Percentiles rank a stretch among this genome's conserved stretches.
phyloP scores from a whole-genome alignment of 2,113 vertebrate species.

The Festucalex cinctus region DNA sequence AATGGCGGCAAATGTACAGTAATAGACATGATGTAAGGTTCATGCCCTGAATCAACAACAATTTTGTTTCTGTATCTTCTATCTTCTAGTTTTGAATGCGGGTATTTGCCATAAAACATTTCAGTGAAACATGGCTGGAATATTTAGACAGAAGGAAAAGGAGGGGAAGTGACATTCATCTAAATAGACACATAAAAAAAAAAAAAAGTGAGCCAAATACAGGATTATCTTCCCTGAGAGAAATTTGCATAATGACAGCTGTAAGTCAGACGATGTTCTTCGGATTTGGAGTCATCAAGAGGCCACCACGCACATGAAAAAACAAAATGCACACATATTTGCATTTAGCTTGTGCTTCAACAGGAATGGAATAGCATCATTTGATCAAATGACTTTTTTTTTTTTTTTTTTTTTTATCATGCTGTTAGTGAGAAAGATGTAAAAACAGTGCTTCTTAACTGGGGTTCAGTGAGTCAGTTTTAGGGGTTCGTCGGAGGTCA shows the following conservation, averaged over 20 bases:
- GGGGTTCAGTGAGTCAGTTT: no score
- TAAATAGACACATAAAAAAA: background rate
- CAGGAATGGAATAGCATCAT: background rate
- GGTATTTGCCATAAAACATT: background rate
- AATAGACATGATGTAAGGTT: background rate
- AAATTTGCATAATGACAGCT: constrained; percentile 13
- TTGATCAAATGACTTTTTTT: no score
- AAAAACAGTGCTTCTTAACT: no score
- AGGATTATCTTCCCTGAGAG: constrained; percentile 3
- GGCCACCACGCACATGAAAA: background rate
- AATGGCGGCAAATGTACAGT: background rate
- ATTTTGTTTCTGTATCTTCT: background rate
- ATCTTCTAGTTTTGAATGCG: background rate
- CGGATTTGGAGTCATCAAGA: constrained; percentile 1
- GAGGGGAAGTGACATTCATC: background rate
- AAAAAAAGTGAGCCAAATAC: background rate
- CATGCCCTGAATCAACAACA: background rate
- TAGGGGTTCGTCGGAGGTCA: no score
- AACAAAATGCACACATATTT: background rate
- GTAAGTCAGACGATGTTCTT: background rate
- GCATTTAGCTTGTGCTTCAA: background rate
- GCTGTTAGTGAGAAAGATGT: no score
- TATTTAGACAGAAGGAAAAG: background rate
- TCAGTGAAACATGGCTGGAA: background rate
- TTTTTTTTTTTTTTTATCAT: no score